Base-by-base conservation (phyloP, 2,888 invertebrate genomes). In the Sturmia bella region DNA sequence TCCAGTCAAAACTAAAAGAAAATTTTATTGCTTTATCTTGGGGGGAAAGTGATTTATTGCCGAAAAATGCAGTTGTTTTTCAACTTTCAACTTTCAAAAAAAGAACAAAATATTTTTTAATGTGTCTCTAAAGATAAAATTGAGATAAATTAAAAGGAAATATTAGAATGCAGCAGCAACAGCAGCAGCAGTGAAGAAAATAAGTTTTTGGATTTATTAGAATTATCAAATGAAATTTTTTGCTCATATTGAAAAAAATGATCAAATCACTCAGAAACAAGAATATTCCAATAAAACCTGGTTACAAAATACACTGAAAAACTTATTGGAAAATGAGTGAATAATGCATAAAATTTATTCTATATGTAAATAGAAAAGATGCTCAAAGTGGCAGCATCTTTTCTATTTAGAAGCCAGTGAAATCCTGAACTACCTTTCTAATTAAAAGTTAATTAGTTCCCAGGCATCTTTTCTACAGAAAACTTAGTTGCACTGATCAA, bases 1-100 rank as follows among this genome's bases (percentile, higher is more conserved):
- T 32, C 1, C 32, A 32, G 32, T 32, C 32, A 1, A 32, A 12
- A 6, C 54, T 21, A 24, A 77, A 37, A 13, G 63, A 54, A 79
- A 57, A 17, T 80, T 74, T 68, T 79, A 59, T 73, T 73, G 66
- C 41, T 21, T 63, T 70, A 63, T 77, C 69, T 77, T 63, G n/a
- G 63, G 68, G 81, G 77, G 88, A 88, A 88, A 88, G 88, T 88
- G 88, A 88, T 88, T 88, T 88, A 88, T 87, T 85, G 84, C 84
- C 83, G 83, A 82, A 75, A 86, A 87, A 83, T 86, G 85, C 81
- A 85, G 86, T 85, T 84, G 84, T 66, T 61, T 66, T 72, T 78
- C 43, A 19, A 68, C 54, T 32, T 32, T 63, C 21, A 37, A 68
- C 61, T 76, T 24, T n/a, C 21, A 13, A 41, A 52, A 41, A 50